Evolutionary conservation across 2,113 vertebrate genomes (phyloP).

Genomic region (Microtus oregoni): DNA sequence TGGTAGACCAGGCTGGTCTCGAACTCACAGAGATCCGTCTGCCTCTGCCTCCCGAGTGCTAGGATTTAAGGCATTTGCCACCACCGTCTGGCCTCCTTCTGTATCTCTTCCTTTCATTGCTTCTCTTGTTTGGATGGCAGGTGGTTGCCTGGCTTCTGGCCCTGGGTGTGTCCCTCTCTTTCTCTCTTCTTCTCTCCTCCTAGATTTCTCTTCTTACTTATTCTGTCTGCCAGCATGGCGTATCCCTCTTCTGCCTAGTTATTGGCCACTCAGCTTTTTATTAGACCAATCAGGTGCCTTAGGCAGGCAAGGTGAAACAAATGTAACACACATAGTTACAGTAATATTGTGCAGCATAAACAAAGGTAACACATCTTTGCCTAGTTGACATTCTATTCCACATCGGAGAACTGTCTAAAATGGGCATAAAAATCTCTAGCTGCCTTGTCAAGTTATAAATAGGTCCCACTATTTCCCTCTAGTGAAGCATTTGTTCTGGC

Average conservation of each 20-base stretch:
- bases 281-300: neutral
- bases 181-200: neutral
- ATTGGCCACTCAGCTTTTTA: neutral
- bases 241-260: neutral
- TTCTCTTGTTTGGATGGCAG: neutral
- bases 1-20: too few species aligned
- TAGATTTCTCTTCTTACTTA: neutral
- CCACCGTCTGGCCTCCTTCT: neutral
- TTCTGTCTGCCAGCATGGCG: neutral
- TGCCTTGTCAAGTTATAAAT: neutral
- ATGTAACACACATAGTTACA: neutral
- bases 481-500: neutral
- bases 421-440: neutral
- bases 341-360: neutral
- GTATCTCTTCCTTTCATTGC: neutral
- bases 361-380: neutral
- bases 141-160: neutral
- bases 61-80: too few species aligned
- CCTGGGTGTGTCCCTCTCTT: neutral
- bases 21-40: too few species aligned
- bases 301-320: neutral
- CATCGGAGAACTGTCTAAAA: neutral
- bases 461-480: slow-evolving; percentile 23
- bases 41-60: too few species aligned
- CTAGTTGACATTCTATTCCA: neutral